Percentiles rank a stretch among this genome's conserved stretches.
These are phyloP conservation scores for Neotoma lepida DNA, from an alignment of 2,113 vertebrate species.

Conservation along the genomic window DNA sequence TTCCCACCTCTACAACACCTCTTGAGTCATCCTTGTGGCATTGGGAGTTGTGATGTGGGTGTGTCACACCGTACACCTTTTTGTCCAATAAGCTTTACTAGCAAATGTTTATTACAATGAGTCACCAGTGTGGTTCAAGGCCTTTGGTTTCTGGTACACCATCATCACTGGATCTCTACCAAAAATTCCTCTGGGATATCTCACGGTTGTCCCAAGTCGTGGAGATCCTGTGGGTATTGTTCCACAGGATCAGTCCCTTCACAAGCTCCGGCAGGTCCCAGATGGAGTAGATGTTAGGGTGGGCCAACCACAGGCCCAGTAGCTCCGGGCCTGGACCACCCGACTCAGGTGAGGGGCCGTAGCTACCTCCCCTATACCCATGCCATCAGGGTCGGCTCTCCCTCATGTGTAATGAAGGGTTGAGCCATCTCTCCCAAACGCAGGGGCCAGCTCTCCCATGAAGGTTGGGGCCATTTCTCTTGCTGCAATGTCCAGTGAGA, in stretches of 20 bases:
- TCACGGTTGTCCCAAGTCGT: not conserved
- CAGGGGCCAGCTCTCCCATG: not conserved
- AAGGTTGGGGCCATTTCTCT: not conserved
- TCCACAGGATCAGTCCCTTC: not conserved
- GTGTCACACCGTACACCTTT: not conserved
- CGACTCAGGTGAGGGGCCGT: not conserved
- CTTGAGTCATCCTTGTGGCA: not conserved
- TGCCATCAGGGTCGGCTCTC: not conserved
- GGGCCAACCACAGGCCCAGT: not conserved
- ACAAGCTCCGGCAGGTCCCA: not conserved
- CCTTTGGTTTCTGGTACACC: not conserved
- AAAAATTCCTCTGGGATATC: not conserved
- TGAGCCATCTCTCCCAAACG: not conserved
- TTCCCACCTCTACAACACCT: not conserved
- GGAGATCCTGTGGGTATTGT: not conserved
- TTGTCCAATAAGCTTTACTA: not conserved
- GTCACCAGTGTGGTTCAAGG: not conserved
- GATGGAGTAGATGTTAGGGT: not conserved
- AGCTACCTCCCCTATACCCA: not conserved
- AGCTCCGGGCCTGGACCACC: not conserved
- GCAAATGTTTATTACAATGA: not conserved
- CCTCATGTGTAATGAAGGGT: not conserved
- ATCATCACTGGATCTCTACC: not conserved
- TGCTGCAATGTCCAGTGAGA: not conserved
- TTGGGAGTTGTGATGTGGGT: not conserved